Conservation (phyloP, 2,113 vertebrate species). For the Clarias batrachus region DNA sequence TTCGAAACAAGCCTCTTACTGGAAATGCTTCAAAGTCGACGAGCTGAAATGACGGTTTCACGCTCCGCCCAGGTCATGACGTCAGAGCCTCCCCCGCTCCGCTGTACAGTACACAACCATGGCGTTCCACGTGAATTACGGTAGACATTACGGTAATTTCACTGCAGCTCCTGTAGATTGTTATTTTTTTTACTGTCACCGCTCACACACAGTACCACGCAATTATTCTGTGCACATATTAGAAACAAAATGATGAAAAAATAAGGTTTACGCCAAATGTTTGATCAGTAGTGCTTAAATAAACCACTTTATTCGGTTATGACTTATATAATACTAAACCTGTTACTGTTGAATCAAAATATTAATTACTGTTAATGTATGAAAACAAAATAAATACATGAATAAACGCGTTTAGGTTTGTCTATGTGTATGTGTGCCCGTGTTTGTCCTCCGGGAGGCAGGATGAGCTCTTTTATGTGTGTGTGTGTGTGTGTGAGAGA, state of each 20-base stretch:
- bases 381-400: too few relatives aligned
- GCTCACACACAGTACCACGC: background rate
- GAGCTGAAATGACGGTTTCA: constrained; percentile 18
- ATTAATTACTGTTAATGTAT: too few relatives aligned
- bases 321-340: background rate
- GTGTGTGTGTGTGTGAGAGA: too few relatives aligned
- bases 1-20: constrained; percentile 37
- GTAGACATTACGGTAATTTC: background rate
- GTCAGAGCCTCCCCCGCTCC: background rate
- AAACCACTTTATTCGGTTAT: background rate
- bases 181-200: too few relatives aligned
- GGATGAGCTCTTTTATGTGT: background rate
- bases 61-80: background rate
- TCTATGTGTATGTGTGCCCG: background rate
- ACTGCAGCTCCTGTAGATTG: background rate
- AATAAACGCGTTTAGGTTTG: too few relatives aligned
- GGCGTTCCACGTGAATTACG: background rate
- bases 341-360: background rate
- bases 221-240: background rate
- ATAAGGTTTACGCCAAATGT: background rate
- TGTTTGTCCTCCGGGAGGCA: constrained; percentile 2
- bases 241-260: background rate
- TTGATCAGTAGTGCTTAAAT: background rate
- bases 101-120: background rate
- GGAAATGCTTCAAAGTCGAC: background rate